A percentile compares a stretch with the other conserved stretches of the same genome.
These are phyloP conservation scores for Brachionus plicatilis DNA, from an alignment of 1,140 invertebrate species.

Conservation along the genomic window DNA sequence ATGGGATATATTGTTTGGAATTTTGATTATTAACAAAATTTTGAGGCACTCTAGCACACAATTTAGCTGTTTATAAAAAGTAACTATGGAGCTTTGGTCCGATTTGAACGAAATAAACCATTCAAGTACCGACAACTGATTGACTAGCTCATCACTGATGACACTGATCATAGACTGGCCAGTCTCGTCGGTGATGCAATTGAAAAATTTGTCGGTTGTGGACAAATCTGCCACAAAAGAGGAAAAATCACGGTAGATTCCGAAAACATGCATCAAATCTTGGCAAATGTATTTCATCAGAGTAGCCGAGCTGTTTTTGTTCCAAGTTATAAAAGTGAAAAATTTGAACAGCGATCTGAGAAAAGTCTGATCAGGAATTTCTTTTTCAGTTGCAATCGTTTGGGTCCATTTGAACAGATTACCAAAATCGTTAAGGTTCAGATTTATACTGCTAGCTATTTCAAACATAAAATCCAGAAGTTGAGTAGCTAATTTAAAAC, in stretches of 20 bases:
- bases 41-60: slow-evolving; percentile 14
- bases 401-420: slow-evolving; percentile 39
- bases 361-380: slow-evolving; percentile 1
- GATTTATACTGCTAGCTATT: neutral
- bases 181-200: slow-evolving; percentile 1
- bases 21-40: slow-evolving; percentile 5
- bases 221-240: slow-evolving; percentile 19
- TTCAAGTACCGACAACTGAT: neutral
- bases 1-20: neutral
- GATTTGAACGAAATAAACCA: slow-evolving; percentile 40
- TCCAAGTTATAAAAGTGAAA: slow-evolving; percentile 39
- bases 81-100: slow-evolving; percentile 1
- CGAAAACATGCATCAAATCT: slow-evolving; percentile 23
- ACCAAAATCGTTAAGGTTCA: slow-evolving; percentile 18
- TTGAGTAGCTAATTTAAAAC: slow-evolving; percentile 12
- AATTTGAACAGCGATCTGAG: slow-evolving; percentile 25
- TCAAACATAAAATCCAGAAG: slow-evolving; percentile 21
- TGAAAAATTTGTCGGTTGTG: slow-evolving; percentile 5
- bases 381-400: neutral
- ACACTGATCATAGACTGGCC: neutral
- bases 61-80: slow-evolving; percentile 33
- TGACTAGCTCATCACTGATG: slow-evolving; percentile 9
- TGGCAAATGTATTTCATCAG: slow-evolving; percentile 36
- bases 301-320: slow-evolving; percentile 35
- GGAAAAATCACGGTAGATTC: neutral